Conservation (phyloP, 2,797 vertebrate genomes). For the Spinus pinus region DNA sequence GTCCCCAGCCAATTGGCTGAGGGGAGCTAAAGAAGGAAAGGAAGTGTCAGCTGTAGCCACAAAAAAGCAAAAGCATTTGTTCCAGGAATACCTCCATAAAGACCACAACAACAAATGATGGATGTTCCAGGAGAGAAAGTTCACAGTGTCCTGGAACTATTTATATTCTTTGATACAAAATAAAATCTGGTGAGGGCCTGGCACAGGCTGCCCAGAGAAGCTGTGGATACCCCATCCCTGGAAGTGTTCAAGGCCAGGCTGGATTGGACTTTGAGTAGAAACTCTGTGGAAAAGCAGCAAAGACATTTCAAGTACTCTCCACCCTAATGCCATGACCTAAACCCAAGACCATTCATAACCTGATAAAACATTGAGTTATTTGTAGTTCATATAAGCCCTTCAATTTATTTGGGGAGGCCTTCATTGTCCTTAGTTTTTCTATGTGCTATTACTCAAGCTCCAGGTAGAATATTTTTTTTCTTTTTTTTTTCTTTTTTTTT, state of each 20-base stretch:
- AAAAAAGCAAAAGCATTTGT: not conserved
- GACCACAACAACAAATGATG: not conserved
- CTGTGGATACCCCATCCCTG: not conserved
- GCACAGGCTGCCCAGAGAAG: not conserved
- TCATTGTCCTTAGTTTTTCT: not conserved
- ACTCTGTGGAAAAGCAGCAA: not conserved
- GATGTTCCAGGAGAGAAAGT: not conserved
- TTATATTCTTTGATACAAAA: not conserved
- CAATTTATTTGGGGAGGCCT: not conserved
- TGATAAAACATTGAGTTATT: not conserved
- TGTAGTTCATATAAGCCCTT: not conserved
- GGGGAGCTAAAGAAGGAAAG: not conserved
- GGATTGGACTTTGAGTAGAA: not conserved
- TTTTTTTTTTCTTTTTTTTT: not conserved
- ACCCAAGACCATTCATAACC: not conserved
- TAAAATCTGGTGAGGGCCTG: not conserved
- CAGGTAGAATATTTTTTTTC: not conserved
- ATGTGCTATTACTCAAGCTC: not conserved
- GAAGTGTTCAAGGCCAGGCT: not conserved
- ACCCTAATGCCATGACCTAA: not conserved
- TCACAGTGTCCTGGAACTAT: not conserved
- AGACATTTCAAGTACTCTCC: not conserved
- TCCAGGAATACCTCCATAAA: not conserved
- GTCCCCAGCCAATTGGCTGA: not conserved
- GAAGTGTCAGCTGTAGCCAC: not conserved